Conservation (phyloP, 2,797 vertebrate genomes). For the Sebastes matsubarae region DNA sequence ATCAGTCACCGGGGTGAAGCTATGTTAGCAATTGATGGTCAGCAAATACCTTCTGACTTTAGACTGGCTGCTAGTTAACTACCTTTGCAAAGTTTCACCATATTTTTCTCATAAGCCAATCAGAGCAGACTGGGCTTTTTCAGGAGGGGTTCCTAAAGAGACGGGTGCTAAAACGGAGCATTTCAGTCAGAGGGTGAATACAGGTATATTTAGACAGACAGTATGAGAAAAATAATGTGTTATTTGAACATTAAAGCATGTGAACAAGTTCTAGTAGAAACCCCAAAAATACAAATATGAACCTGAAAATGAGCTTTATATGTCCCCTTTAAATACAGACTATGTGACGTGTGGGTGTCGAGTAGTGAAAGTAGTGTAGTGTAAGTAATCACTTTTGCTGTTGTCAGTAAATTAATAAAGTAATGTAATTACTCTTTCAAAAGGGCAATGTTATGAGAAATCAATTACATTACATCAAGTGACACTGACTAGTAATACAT, state of each 20-base stretch:
- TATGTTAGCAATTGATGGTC: background rate
- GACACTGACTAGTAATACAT: background rate
- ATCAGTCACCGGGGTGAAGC: background rate
- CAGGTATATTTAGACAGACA: too few species aligned
- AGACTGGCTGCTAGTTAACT: background rate
- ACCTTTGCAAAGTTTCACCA: fast-evolving
- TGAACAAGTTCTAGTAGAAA: background rate
- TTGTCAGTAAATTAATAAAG: background rate
- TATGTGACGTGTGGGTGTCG: background rate
- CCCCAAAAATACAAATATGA: background rate
- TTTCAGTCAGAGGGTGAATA: too few species aligned
- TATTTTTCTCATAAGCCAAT: background rate
- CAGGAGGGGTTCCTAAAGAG: background rate
- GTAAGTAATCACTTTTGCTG: background rate
- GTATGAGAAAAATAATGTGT: background rate
- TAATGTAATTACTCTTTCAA: background rate
- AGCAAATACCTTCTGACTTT: background rate
- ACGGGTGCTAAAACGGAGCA: background rate
- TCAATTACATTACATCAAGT: background rate
- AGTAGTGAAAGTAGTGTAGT: background rate
- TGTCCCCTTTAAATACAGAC: background rate
- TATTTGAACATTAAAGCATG: background rate
- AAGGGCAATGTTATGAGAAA: background rate
- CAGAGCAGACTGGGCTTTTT: background rate
- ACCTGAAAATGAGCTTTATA: background rate